Conservation (phyloP, 2,797 vertebrate species). For the Pterois miles region DNA sequence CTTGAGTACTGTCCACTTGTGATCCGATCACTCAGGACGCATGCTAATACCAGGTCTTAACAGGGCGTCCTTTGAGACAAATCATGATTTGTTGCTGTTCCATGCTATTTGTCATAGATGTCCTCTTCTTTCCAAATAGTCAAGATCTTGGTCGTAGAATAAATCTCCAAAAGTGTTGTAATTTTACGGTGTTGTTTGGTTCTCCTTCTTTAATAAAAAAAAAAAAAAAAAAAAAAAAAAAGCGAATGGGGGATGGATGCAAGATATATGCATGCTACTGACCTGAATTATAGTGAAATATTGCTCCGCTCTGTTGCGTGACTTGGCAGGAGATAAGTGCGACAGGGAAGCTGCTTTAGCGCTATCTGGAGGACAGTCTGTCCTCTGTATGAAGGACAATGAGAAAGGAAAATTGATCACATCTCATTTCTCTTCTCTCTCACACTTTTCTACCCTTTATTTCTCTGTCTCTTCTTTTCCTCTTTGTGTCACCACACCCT, state of each 20-base stretch:
- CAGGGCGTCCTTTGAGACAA: not conserved
- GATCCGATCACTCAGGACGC: no score
- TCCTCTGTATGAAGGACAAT: conserved; percentile 70
- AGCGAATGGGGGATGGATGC: conserved; percentile 18
- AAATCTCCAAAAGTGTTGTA: conserved; percentile 30
- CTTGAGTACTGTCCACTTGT: no score
- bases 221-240: not conserved
- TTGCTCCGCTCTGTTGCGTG: conserved; percentile 58
- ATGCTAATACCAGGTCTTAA: no score
- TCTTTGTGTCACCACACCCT: conserved; percentile 35
- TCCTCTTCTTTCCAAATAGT: not conserved
- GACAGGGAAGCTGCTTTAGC: conserved; percentile 56
- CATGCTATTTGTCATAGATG: conserved; percentile 12
- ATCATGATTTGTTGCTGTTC: conserved; percentile 12
- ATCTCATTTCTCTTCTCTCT: conserved; percentile 34
- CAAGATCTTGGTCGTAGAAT: not conserved
- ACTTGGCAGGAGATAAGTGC: conserved; percentile 74
- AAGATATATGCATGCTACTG: conserved; percentile 54
- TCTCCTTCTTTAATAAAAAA: conserved; percentile 19
- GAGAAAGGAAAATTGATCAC: conserved; percentile 66
- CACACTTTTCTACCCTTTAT: conserved; percentile 35
- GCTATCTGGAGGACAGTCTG: conserved; percentile 67
- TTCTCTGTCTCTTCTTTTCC: conserved; percentile 29
- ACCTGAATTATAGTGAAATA: conserved; percentile 75
- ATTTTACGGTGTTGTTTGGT: conserved; percentile 33